Evolutionary conservation across 2,113 vertebrate species (phyloP), one percentile per base, ranked within the genome.

Genomic region (Pituophis catenifer): DNA sequence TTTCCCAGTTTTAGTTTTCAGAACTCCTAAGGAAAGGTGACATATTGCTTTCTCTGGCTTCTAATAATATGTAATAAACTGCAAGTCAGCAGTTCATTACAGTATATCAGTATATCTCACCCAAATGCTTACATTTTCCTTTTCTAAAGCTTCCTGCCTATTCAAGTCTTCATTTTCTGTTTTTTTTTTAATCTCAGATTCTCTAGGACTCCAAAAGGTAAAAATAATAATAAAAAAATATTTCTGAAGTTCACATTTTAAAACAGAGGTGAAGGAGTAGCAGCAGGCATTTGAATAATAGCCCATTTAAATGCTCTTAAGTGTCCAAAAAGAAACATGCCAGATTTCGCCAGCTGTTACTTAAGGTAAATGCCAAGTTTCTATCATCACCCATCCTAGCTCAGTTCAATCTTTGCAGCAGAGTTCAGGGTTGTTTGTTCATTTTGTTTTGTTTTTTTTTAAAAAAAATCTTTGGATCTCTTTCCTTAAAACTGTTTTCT

Each of bases 261-360:
- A 93, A 94, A 90, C 93, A 62, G 55, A 94, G 86, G 33, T 92
- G 95, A 90, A 94, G 92, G 88, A 92, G 38, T 59, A 70, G 86
- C 94, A 95, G 59, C 81, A 87, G 90, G 88, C 93, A 94, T 93
- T 96, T 89, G 94, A 95, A 91, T 95, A 94, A 92, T 54, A 92
- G 88, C 90, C 54, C 88, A 94, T 95, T 97, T 97, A 97, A 96
- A 95, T 95, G 94, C 13, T 75, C 88, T 89, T 95, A 96, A 96
- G 94, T 97, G 95, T 94, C 88, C 91, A 89, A 38, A 92, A 93
- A 93, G 53, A 94, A 88, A 85, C 93, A 92, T 89, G 94, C 93
- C 97, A 97, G 93, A 92, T 93, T 52, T 89, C 93, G 94, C 94
- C 96, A 96, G 96, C 96, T 97, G 97, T 97, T 95, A 94, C 93